Evolutionary conservation across 2,797 vertebrate genomes (phyloP).

Genomic region (Schizopygopsis pylzovi): DNA sequence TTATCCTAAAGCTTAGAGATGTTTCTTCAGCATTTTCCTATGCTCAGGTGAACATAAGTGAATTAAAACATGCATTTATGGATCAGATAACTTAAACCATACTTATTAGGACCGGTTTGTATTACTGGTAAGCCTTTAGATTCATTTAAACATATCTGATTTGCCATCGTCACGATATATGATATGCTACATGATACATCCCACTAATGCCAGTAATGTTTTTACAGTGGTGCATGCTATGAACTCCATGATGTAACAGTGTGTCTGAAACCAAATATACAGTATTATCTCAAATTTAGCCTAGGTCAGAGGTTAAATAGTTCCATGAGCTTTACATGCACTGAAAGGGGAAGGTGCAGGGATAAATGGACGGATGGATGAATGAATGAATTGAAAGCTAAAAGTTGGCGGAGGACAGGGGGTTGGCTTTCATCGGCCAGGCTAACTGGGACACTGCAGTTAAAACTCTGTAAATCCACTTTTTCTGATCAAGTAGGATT

Average conservation of each 20-base stretch:
- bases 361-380: conserved; percentile 14
- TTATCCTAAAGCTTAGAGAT: too few species aligned
- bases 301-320: conserved; percentile 11
- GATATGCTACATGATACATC: background rate
- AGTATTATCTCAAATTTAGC: background rate
- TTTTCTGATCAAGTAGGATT: conserved; percentile 71
- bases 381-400: conserved; percentile 28
- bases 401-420: conserved; percentile 2
- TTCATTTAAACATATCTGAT: background rate
- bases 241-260: conserved; percentile 1
- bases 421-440: conserved; percentile 43
- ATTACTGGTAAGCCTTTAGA: background rate
- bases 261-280: background rate
- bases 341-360: background rate
- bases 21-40: background rate
- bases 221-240: background rate
- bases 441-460: conserved; percentile 62
- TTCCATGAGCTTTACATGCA: conserved; percentile 16
- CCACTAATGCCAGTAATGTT: background rate
- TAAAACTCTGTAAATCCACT: conserved; percentile 64
- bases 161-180: background rate
- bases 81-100: background rate
- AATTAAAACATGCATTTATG: background rate
- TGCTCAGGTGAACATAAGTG: background rate
- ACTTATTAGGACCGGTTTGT: background rate